Evolutionary conservation across 2,113 vertebrate genomes (phyloP), one percentile per base, ranked within the genome.

Genomic region (Vicugna pacos): DNA sequence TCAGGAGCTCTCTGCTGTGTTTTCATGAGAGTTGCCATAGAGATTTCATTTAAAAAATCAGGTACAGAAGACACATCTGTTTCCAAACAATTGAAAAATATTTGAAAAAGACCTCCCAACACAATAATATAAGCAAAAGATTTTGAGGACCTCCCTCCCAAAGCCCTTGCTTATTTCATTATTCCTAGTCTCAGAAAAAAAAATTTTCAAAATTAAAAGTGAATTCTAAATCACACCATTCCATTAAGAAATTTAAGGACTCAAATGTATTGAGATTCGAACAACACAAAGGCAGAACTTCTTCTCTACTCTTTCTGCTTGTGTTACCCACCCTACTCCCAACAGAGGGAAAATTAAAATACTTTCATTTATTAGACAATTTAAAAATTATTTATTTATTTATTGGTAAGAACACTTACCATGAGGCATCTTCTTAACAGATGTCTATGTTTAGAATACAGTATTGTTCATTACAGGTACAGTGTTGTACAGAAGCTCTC

Each of bases 21-120:
- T 82, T 93, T 70, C 26, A 54, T 80, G 3, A 73, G 60, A 89
- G 58, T 50, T 91, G 28, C 24, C 28, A 46, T 60, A 42, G 6
- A 91, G 26, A 73, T 48, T 95, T 73, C 28, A 83, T 81, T 89
- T 50, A 30, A 54, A 76, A 96, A 86, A 26, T 69, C 50, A 79
- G 46, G 15, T 12, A 22, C 10, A 67, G 50, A 19, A 28, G 32
- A 76, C 30, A 72, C 12, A 80, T 17, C 2, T 56, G 8, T 82
- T 85, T 91, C 4, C 2, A 84, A 85, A 60, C 17, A 77, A 50
- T 0, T 50, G 17, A 76, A 91, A 90, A 81, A 46, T 22, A 76
- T 56, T 67, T 67, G 15, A 1, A 69, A 65, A 60, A 50, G 30
- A 65, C 14, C 13, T 22, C 15, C 13, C 4, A 46, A 35, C 11